A percentile compares a stretch with the other conserved stretches of the same genome.
Conservation (phyloP, 1,140 invertebrate genomes). For the Xylocopa sonorina region DNA sequence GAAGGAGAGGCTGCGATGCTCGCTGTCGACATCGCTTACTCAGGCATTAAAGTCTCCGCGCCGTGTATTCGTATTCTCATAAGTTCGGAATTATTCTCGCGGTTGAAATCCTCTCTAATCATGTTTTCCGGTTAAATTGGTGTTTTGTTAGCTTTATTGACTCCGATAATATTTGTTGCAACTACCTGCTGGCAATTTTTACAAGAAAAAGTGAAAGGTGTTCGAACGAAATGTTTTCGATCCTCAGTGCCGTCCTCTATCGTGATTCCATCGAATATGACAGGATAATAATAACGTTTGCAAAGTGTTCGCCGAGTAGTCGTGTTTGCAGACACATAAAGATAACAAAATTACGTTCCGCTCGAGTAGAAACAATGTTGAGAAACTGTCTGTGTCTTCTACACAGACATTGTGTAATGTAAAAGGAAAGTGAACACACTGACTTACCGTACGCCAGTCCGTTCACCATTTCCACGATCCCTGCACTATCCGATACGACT, state of each 20-base stretch:
- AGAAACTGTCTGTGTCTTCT: background rate
- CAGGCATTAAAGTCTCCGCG: constrained; percentile 1
- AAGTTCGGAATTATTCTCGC: background rate
- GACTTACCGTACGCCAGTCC: constrained; percentile 76
- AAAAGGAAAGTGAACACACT: constrained; percentile 1
- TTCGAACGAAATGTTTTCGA: background rate
- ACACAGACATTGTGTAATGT: background rate
- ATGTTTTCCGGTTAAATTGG: too few species aligned
- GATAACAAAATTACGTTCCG: too few species aligned
- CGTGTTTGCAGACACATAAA: too few species aligned
- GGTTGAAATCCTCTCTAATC: background rate
- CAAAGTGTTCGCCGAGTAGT: background rate
- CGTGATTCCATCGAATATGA: background rate
- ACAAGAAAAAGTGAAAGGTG: constrained; percentile 13
- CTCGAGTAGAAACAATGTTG: background rate
- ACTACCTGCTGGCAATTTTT: background rate
- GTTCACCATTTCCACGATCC: constrained; percentile 72
- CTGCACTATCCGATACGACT: constrained; percentile 71
- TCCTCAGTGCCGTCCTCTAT: constrained; percentile 16
- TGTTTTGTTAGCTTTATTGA: too few species aligned
- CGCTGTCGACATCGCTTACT: background rate
- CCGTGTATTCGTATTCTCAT: background rate
- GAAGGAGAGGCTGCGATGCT: too few species aligned
- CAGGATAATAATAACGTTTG: too few species aligned
- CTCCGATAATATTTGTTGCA: too few species aligned